Evolutionary conservation across 2,797 vertebrate species (phyloP), one percentile per base, ranked within the genome.

Genomic region (Pangasius macronema): DNA sequence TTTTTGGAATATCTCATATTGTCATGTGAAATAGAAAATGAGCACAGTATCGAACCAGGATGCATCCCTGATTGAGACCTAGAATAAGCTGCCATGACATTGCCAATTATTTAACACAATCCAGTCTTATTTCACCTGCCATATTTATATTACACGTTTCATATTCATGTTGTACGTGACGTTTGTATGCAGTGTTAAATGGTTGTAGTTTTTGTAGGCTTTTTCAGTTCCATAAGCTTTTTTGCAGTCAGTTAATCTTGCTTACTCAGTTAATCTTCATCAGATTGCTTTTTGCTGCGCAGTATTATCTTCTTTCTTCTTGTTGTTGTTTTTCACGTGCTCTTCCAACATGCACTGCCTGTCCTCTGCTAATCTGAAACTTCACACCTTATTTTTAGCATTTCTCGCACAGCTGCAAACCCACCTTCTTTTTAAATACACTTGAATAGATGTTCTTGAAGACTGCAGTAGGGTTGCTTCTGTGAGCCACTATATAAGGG

Each of bases 51-150:
- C 13, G 24, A 82, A 46, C 24, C 11, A 59, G 55, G 20, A 81
- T 27, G 33, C 79, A n/a, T 76, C 73, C 27, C 51, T 55, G 75
- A 77, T 30, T 77, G 49, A 61, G 39, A n/a, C 7, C 3, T 46
- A 30, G 11, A 61, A 53, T 63, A 86, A 82, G 63, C 84, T 84
- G 51, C 51, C 67, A 46, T 81, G 67, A 5, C 22, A 51, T 30
- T 87, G 83, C 80, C 87, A 88, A 89, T 89, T 72, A 72, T 22
- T 18, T 79, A 42, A 76, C 63, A 89, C 61, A 68, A 42, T 67
- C 75, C 46, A 24, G 20, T 53, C 46, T 81, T 85, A 36, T 53
- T 75, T 65, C 18, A 30, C 65, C 57, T 68, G n/a, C 63, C 73
- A 46, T 76, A 79, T 61, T 76, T 87, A 36, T 82, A 36, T 73